Base-by-base conservation (phyloP, 2,797 vertebrate genomes). In the Galago senegalensis region DNA sequence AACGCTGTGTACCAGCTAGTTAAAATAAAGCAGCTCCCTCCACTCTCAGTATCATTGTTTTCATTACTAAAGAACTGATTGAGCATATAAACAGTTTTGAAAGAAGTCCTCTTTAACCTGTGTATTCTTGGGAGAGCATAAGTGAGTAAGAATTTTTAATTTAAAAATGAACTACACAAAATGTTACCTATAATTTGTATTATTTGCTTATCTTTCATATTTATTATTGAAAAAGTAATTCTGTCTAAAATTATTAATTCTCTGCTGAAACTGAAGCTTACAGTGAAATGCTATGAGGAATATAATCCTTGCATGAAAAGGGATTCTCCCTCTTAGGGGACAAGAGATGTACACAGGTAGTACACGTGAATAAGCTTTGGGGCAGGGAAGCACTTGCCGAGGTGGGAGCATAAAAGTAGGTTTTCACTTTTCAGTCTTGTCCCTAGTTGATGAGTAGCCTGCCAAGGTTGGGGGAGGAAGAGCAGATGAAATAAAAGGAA, bases 141-240 rank as follows among this genome's bases (percentile, higher is more conserved):
- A n/a, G 18, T 53, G 21, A 85, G 93, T 73, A 81, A 63, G 31
- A 77, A 8, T 80, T 88, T 87, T 96, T 49, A 49, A 83, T 77
- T 83, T 75, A 18, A 75, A 93, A 95, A 53, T 70, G 14, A 94
- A 76, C 77, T 63, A 3, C 10, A 37, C 46, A 80, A 58, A 82
- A 5, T 96, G 17, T 87, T 46, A 53, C 31, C 53, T 94, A 31
- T 58, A 43, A 69, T 60, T 75, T 63, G 29, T 31, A 40, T 21
- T 37, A 10, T 37, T 72, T 76, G 20, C 58, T 69, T 91, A 20
- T 12, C 23, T 69, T 94, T 43, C 13, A 3, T 21, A 20, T 94
- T 90, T 87, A 58, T 73, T 94, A 89, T 93, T 23, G 10, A 72
- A 61, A 79, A 75, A 70, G 31, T 29, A 58, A 20, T 63, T 92